Base-by-base conservation (phyloP, 1,140 invertebrate genomes). In the Nasonia giraulti region DNA sequence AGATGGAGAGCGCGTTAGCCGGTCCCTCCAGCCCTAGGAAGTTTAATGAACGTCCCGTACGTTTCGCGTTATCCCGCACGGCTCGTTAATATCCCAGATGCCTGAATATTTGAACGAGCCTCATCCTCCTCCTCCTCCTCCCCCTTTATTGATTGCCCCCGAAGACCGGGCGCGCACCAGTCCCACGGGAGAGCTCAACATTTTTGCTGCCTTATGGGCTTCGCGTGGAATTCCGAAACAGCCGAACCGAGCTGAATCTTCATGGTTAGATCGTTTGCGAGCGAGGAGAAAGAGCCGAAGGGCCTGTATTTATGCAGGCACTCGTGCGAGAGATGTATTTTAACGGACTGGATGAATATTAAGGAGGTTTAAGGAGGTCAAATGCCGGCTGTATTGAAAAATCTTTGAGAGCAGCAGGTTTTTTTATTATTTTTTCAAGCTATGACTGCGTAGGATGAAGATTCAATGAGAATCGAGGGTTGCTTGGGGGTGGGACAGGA, bases 201-300 rank as follows among this genome's bases (percentile, higher is more conserved):
- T 82, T 75, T 83, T 83, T 69, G 55, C 74, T 50, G 82, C 23
- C 62, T 77, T 77, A 77, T 68, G 62, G 74, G 62, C 55, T 82
- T 83, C 33, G 31, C 74, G 62, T 83, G 74, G 47, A 83, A 83
- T 77, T 83, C 20, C 37, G 40, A 83, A 77, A 77, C 68, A 77
- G 62, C 27, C 33, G 27, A 62, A 20, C 27, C 33, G 23, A 1
- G 40, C 47, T 31, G 23, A 75, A 75, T 55, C 50, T 27, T 82
- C 47, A 75, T 75, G 71, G 71, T 62, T 40, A 75, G 27, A 5
- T 62, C 68, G 23, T 31, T 27, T 17, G 27, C 68, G 68, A 11
- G 33, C 33, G 27, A 31, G 27, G 23, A 31, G 14, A 71, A 31
- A 71, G 14, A 71, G 27, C 68, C 23, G 31, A 17, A 62, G 17